These are phyloP conservation scores for Eidolon dupreanum DNA, from an alignment of 2,797 vertebrate genomes.

Conservation along the genomic window DNA sequence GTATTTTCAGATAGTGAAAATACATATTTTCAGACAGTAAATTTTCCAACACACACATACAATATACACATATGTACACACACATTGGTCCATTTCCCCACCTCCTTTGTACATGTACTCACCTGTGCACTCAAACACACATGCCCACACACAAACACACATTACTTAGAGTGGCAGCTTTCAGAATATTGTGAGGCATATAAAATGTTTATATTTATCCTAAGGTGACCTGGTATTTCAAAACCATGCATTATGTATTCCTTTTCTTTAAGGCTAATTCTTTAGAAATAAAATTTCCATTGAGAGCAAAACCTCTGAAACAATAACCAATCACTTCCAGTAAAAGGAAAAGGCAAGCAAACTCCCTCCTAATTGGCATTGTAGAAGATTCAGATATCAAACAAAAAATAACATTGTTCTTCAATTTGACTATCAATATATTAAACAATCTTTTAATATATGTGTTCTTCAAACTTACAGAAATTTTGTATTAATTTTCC, in stretches of 20 bases:
- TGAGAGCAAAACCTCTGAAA: neutral
- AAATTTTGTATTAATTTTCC: neutral
- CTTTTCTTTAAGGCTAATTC: neutral
- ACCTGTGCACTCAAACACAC: no score
- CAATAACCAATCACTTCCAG: neutral
- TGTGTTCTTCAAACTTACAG: neutral
- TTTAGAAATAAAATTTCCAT: neutral
- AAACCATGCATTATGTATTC: neutral
- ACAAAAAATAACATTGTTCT: neutral
- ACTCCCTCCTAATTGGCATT: neutral
- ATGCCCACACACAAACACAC: no score
- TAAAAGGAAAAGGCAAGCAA: no score
- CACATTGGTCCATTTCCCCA: neutral
- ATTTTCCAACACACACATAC: neutral
- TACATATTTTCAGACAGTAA: neutral
- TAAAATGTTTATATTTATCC: no score
- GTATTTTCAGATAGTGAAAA: neutral
- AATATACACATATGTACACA: neutral
- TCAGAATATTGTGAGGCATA: no score
- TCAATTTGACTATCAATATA: neutral
- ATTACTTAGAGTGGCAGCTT: no score
- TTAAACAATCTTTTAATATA: neutral
- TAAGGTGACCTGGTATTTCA: no score
- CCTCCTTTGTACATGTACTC: no score
- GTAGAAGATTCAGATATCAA: neutral